Percentiles rank a stretch among this genome's conserved stretches.
These are phyloP conservation scores for Caranx ignobilis DNA, from an alignment of 2,113 vertebrate genomes.

Conservation along the genomic window DNA sequence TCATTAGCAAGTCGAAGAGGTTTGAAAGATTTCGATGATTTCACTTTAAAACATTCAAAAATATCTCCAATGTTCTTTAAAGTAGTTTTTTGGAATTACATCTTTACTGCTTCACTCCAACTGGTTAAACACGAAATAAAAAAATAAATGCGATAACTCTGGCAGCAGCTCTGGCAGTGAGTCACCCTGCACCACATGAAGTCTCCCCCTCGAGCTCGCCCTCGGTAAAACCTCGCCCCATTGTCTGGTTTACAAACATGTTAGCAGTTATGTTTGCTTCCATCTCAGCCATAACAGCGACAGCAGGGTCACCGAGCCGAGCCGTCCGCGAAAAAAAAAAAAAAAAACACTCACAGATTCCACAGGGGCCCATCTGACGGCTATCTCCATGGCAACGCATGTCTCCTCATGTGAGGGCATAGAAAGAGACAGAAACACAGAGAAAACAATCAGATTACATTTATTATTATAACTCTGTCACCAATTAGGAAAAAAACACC, in stretches of 20 bases:
- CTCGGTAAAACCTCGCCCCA: neutral
- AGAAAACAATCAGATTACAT: conserved; percentile 76
- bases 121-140: neutral
- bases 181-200: neutral
- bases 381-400: conserved; percentile 80
- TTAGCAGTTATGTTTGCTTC: conserved; percentile 17
- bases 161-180: neutral
- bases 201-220: neutral
- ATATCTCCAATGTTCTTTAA: too few relatives aligned
- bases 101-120: too few relatives aligned
- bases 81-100: too few relatives aligned
- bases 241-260: conserved; percentile 22
- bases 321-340: conserved; percentile 7
- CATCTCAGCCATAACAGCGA: conserved; percentile 9
- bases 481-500: conserved; percentile 63
- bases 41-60: too few relatives aligned
- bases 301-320: conserved; percentile 29
- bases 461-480: conserved; percentile 74
- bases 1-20: too few relatives aligned
- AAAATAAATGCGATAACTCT: neutral
- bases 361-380: conserved; percentile 28
- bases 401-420: conserved; percentile 41
- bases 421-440: conserved; percentile 41
- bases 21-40: too few relatives aligned
- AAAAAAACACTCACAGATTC: conserved; percentile 36